These are phyloP conservation scores for Chamaea fasciata DNA, from an alignment of 2,113 vertebrate genomes.

Conservation along the genomic window DNA sequence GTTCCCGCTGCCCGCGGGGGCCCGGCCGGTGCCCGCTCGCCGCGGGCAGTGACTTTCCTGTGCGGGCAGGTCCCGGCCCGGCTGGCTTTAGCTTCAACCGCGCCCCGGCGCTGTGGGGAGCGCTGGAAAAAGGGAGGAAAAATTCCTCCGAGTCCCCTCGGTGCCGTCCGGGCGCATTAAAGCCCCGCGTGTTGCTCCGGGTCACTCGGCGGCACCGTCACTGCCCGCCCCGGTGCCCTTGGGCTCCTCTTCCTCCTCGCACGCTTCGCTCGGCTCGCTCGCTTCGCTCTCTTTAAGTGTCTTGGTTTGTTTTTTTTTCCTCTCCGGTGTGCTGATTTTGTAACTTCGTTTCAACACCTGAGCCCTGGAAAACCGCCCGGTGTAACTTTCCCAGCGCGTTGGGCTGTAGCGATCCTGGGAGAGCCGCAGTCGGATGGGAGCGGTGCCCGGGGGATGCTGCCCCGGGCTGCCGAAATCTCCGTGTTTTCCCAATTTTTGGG, in stretches of 20 bases:
- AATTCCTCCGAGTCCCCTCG: rapidly evolving
- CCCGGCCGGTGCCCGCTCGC: background rate
- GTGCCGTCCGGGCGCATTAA: background rate
- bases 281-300: background rate
- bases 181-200: background rate
- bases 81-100: background rate
- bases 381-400: background rate
- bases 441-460: rapidly evolving
- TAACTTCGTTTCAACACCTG: rapidly evolving
- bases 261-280: rapidly evolving
- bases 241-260: background rate
- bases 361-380: background rate
- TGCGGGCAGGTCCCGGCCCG: background rate
- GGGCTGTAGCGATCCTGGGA: rapidly evolving
- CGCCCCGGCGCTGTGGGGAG: background rate
- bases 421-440: background rate
- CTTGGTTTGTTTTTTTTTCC: too few relatives aligned
- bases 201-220: rapidly evolving
- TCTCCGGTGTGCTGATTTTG: rapidly evolving
- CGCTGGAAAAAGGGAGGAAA: background rate
- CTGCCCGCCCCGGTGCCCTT: rapidly evolving
- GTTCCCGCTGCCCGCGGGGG: background rate
- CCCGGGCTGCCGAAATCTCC: rapidly evolving
- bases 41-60: background rate
- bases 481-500: rapidly evolving